Conservation (phyloP, 1,140 invertebrate genomes). For the Brachionus rotundiformis region DNA sequence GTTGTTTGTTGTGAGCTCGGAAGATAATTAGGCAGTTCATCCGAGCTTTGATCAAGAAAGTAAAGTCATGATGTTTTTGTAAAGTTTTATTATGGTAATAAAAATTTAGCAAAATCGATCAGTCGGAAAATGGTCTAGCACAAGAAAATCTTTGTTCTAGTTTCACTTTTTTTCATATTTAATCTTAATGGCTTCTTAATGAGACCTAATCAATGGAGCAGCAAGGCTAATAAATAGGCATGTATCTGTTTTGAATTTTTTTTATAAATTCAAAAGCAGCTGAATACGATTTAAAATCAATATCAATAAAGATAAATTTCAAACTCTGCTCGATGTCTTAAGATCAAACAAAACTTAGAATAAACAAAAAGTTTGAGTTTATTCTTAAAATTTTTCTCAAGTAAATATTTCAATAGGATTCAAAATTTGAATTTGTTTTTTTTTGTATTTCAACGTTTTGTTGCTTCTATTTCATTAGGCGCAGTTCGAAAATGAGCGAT, state of each 20-base stretch:
- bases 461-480: conserved; percentile 12
- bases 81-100: conserved; percentile 24
- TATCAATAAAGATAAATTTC: conserved; percentile 2
- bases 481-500: neutral
- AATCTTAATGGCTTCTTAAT: conserved; percentile 35
- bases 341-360: neutral
- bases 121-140: conserved; percentile 2
- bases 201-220: neutral
- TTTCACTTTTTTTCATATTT: neutral
- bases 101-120: conserved; percentile 27
- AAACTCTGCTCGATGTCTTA: neutral
- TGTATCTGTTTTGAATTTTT: conserved; percentile 17
- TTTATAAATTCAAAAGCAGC: conserved; percentile 7
- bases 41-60: neutral
- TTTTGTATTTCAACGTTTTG: neutral
- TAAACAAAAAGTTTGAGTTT: neutral
- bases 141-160: conserved; percentile 15
- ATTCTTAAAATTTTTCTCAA: neutral
- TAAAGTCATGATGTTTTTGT: neutral
- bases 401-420: conserved; percentile 1
- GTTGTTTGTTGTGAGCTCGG: too few species aligned
- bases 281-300: neutral
- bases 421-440: neutral
- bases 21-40: neutral
- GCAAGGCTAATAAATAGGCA: neutral